phyloP scores from a whole-genome alignment of 2,113 vertebrate genomes.

The Ariopsis seemanni region DNA sequence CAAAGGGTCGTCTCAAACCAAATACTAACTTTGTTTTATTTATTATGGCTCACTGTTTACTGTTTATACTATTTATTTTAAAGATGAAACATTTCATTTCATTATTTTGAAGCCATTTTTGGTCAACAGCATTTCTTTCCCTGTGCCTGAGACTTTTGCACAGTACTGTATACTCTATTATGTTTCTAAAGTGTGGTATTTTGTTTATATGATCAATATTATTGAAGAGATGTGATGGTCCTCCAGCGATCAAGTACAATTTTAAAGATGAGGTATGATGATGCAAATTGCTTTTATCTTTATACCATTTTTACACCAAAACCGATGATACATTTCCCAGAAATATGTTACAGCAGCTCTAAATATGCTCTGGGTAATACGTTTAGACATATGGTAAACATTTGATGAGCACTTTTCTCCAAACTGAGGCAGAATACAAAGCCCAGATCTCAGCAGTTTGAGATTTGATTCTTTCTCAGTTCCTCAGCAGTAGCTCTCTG shows the following conservation, averaged over 20 bases:
- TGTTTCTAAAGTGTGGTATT: not conserved
- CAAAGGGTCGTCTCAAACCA: too few relatives aligned
- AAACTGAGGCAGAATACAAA: not conserved
- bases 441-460: constrained; percentile 5
- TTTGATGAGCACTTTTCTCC: not conserved
- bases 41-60: too few relatives aligned
- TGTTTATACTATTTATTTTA: too few relatives aligned
- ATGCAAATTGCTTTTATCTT: too few relatives aligned
- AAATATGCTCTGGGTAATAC: not conserved
- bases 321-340: not conserved
- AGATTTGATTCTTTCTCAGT: not conserved
- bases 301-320: not conserved
- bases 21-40: too few relatives aligned
- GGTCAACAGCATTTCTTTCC: too few relatives aligned
- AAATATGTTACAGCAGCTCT: not conserved
- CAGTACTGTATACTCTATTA: too few relatives aligned
- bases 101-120: too few relatives aligned
- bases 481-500: constrained; percentile 8
- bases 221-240: not conserved
- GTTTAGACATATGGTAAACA: not conserved
- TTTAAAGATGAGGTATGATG: not conserved
- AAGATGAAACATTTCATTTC: too few relatives aligned
- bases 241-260: not conserved
- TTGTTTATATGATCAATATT: too few relatives aligned
- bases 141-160: too few relatives aligned